These are phyloP conservation scores for Ctenochaetus hawaiiensis DNA, from an alignment of 2,797 vertebrate species.

Conservation along the genomic window DNA sequence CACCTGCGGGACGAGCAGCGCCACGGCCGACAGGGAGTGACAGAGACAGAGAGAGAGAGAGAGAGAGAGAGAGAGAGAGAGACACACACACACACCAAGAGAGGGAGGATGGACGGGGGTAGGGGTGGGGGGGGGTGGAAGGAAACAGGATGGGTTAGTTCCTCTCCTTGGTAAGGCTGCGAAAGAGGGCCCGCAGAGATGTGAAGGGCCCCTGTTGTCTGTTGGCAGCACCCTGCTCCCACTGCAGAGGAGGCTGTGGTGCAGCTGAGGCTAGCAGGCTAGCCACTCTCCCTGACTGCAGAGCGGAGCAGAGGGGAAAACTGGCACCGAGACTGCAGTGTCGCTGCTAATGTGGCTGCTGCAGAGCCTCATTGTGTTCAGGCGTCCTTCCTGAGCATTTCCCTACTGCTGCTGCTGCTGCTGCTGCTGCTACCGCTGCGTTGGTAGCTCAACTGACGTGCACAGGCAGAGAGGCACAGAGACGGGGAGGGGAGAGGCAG, in stretches of 20 bases:
- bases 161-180: constrained; percentile 64
- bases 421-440: constrained; percentile 57
- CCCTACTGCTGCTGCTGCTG: constrained; percentile 53
- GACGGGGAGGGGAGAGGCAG: constrained; percentile 54
- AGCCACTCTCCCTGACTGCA: constrained; percentile 62
- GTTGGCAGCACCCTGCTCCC: constrained; percentile 68
- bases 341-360: constrained; percentile 60
- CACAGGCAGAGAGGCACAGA: constrained; percentile 70
- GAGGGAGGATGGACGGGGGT: neutral
- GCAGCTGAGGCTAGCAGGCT: constrained; percentile 69
- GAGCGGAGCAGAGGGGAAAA: constrained; percentile 47
- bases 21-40: constrained; percentile 63
- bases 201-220: constrained; percentile 71
- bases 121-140: neutral
- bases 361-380: constrained; percentile 77
- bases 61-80: constrained; percentile 19
- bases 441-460: constrained; percentile 76
- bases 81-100: neutral
- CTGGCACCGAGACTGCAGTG: constrained; percentile 62
- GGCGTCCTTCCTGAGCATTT: constrained; percentile 67
- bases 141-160: constrained; percentile 75
- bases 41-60: constrained; percentile 47
- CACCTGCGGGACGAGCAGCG: constrained; percentile 81
- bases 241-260: constrained; percentile 69
- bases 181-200: constrained; percentile 69